Conservation (phyloP, 1,140 invertebrate species). For the Drosophila burlai region DNA sequence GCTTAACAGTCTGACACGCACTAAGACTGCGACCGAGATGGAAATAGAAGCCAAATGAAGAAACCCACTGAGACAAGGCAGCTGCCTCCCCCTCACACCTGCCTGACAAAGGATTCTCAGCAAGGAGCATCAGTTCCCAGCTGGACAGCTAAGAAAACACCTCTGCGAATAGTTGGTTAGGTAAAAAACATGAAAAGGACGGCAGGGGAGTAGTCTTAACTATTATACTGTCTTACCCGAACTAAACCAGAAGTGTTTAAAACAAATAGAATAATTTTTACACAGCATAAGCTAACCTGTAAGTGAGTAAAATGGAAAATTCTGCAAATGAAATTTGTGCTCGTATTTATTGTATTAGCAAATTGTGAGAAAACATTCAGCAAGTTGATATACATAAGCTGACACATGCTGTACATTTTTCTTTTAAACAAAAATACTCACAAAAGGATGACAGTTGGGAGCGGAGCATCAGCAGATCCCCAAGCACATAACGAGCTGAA, state of each 20-base stretch:
- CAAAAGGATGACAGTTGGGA: conserved; percentile 23
- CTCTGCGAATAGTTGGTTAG: background rate
- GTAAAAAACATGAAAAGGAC: background rate
- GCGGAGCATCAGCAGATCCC: conserved; percentile 8
- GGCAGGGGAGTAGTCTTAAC: background rate
- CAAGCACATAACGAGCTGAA: conserved; percentile 63
- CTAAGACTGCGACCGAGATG: conserved; percentile 35
- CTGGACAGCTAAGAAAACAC: conserved; percentile 6
- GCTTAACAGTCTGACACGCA: conserved; percentile 64
- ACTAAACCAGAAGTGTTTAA: background rate
- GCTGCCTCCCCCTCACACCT: conserved; percentile 2
- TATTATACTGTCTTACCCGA: background rate
- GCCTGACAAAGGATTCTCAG: conserved; percentile 34
- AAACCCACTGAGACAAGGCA: conserved; percentile 32
- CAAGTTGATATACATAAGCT: conserved; percentile 36
- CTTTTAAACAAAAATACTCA: conserved; percentile 10
- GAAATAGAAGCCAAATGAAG: conserved; percentile 49
- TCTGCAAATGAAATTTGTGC: background rate
- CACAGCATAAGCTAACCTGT: too few species aligned
- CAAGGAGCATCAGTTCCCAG: conserved; percentile 4
- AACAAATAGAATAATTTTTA: background rate
- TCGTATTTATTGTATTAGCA: conserved; percentile 27
- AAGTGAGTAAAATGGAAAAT: background rate
- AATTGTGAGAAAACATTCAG: conserved; percentile 8
- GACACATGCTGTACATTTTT: conserved; percentile 14